These are phyloP conservation scores for Hoplodrina blanda DNA, from an alignment of 2,888 invertebrate genomes.

Conservation along the genomic window DNA sequence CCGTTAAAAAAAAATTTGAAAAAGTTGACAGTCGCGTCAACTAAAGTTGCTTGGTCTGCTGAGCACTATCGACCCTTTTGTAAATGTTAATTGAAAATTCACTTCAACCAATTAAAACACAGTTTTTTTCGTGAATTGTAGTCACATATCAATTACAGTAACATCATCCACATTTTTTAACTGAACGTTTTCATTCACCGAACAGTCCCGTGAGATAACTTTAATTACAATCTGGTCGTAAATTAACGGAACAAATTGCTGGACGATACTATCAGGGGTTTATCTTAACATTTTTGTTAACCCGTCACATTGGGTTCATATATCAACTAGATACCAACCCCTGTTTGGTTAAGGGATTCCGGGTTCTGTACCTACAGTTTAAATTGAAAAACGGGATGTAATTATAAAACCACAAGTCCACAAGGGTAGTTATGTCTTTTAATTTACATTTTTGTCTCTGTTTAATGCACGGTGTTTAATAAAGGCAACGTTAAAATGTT, in stretches of 20 bases:
- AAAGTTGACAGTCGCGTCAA: too few relatives aligned
- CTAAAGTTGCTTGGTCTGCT: too few relatives aligned
- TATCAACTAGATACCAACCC: slow-evolving; percentile 75
- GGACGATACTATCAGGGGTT: slow-evolving; percentile 65
- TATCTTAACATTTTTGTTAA: slow-evolving; percentile 79
- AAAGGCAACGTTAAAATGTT: background rate
- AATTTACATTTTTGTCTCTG: slow-evolving; percentile 29
- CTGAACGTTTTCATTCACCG: slow-evolving; percentile 45
- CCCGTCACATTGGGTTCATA: slow-evolving; percentile 70
- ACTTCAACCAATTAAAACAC: background rate
- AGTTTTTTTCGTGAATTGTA: slow-evolving; percentile 11
- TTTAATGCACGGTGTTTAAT: slow-evolving; percentile 12
- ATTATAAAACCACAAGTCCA: slow-evolving; percentile 25
- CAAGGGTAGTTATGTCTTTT: slow-evolving; percentile 22
- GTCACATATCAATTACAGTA: slow-evolving; percentile 50
- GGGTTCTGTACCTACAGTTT: slow-evolving; percentile 39
- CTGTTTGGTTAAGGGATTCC: slow-evolving; percentile 47
- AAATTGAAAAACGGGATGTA: slow-evolving; percentile 52
- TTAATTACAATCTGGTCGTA: slow-evolving; percentile 77
- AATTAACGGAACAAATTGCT: slow-evolving; percentile 81
- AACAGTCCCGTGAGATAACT: slow-evolving; percentile 69
- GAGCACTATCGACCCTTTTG: background rate
- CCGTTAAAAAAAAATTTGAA: too few relatives aligned
- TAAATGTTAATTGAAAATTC: background rate
- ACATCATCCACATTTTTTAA: slow-evolving; percentile 30